A percentile compares a stretch with the other conserved stretches of the same genome.
Evolutionary conservation across 2,888 invertebrate genomes (phyloP).

Genomic region (Liodrosophila aerea): DNA sequence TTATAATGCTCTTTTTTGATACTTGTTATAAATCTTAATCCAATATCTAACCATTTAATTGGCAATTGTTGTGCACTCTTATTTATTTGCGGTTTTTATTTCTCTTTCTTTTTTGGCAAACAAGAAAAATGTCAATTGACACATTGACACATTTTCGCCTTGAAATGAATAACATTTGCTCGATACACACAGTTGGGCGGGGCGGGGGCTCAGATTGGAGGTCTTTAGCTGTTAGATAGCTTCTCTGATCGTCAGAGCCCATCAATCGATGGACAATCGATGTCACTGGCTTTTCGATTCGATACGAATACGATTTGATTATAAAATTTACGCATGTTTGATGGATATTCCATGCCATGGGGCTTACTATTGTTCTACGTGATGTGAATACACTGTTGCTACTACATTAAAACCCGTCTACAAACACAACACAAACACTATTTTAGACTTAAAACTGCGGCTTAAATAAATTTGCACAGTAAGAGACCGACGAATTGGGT

Average conservation of each 20-base stretch:
- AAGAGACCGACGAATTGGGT: too few species aligned
- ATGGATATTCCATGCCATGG: slow-evolving; percentile 47
- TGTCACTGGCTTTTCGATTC: slow-evolving; percentile 42
- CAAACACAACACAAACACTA: too few species aligned
- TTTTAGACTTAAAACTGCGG: too few species aligned
- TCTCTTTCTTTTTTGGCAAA: slow-evolving; percentile 9
- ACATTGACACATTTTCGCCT: slow-evolving; percentile 73
- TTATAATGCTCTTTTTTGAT: too few species aligned
- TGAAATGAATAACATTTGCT: slow-evolving; percentile 22
- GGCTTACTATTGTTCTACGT: slow-evolving; percentile 46
- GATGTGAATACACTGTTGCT: slow-evolving; percentile 33
- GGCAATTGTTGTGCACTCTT: slow-evolving; percentile 45
- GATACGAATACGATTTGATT: slow-evolving; percentile 59
- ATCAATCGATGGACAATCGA: slow-evolving; percentile 41
- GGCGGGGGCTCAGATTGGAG: neutral
- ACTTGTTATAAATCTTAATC: slow-evolving; percentile 9
- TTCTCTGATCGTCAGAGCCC: slow-evolving; percentile 39
- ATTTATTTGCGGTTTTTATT: slow-evolving; percentile 49
- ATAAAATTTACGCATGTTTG: slow-evolving; percentile 76
- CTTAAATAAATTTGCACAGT: too few species aligned
- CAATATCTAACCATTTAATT: slow-evolving; percentile 51
- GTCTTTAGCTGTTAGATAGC: slow-evolving; percentile 8
- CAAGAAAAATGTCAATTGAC: slow-evolving; percentile 61
- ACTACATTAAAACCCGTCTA: neutral
- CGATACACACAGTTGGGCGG: neutral